Base-by-base conservation (phyloP, 2,888 invertebrate genomes). In the Gymnosoma rotundatum region DNA sequence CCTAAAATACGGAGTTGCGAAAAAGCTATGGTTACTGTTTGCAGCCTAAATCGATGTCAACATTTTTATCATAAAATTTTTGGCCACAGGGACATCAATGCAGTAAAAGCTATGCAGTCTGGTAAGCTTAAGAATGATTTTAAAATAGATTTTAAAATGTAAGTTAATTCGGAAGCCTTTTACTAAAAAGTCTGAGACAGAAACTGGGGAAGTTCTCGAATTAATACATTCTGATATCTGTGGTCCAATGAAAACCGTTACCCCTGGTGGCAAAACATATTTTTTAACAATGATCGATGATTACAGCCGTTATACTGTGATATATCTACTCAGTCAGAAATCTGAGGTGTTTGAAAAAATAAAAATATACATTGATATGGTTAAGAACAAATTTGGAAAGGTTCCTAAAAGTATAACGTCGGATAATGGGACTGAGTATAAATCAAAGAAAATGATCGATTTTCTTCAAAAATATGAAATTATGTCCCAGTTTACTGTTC, bases 331-430 rank as follows among this genome's bases (percentile, higher is more conserved):
- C n/a, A n/a, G 38, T 67, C 6, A 38, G 36, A 38, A 38, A 38
- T 8, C 36, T 7, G 36, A 38, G 6, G 45, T 70, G 42, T 70
- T 60, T 12, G 48, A 60, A 8, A 58, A 48, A 16, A 58, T 20
- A 6, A 58, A 58, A 70, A 38, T 21, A 8, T 75, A 38, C n/a
- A 21, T 38, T 8, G 6, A 38, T 7, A 38, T 38, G 36, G 36
- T 38, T 38, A 38, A 38, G 36, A 38, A 38, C 36, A 67, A 67
- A 58, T 76, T 80, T 20, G 48, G 61, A 7, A 69, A 18, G 45
- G 42, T 8, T 36, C 69, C 70, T 16, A 79, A 69, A 21, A 4
- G 25, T 18, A 76, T 85, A 21, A 66, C 70, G 9, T 81, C 81
- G 0, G 85, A 82, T 66, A 78, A 74, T 12, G 74, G n/a, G n/a